Conservation (phyloP, 2,797 vertebrate genomes). For the Champsocephalus gunnari region DNA sequence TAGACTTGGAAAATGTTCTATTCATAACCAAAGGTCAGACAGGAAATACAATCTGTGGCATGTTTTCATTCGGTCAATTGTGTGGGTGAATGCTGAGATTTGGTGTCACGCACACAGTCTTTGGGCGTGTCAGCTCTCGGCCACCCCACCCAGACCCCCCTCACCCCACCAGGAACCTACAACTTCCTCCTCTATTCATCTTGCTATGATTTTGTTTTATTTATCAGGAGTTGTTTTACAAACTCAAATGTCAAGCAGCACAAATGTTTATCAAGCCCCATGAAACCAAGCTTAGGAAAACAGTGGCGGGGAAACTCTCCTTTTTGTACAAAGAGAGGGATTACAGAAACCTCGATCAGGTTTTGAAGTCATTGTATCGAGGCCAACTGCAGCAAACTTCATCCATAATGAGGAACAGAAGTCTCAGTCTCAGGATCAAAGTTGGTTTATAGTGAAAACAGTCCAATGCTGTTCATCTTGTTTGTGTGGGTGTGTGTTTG, state of each 20-base stretch:
- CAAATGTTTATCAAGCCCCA: constrained; percentile 62
- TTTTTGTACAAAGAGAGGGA: constrained; percentile 43
- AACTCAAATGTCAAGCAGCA: constrained; percentile 75
- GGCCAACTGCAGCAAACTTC: constrained; percentile 30
- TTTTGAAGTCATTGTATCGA: constrained; percentile 29
- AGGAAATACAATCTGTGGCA: constrained; percentile 58
- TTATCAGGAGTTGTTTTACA: constrained; percentile 74
- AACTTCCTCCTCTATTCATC: constrained; percentile 79
- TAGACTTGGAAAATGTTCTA: constrained; percentile 56
- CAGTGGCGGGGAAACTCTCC: constrained; percentile 49
- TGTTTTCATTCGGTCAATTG: constrained; percentile 79
- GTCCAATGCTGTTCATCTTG: constrained; percentile 31
- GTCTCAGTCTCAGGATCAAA: constrained; percentile 34
- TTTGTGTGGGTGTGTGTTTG: constrained; percentile 10
- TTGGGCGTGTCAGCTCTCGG: constrained; percentile 67
- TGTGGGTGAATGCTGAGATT: constrained; percentile 73
- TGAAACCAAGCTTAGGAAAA: constrained; percentile 68
- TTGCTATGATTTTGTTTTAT: constrained; percentile 76
- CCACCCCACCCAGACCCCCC: constrained; percentile 61
- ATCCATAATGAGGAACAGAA: constrained; percentile 11
- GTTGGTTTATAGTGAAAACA: constrained; percentile 11
- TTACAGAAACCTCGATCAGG: constrained; percentile 40
- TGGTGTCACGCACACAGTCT: constrained; percentile 70
- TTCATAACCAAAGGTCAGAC: constrained; percentile 62
- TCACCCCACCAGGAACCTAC: constrained; percentile 67